Evolutionary conservation across 2,113 vertebrate species (phyloP), one percentile per base, ranked within the genome.

Genomic region (Rhea americana): DNA sequence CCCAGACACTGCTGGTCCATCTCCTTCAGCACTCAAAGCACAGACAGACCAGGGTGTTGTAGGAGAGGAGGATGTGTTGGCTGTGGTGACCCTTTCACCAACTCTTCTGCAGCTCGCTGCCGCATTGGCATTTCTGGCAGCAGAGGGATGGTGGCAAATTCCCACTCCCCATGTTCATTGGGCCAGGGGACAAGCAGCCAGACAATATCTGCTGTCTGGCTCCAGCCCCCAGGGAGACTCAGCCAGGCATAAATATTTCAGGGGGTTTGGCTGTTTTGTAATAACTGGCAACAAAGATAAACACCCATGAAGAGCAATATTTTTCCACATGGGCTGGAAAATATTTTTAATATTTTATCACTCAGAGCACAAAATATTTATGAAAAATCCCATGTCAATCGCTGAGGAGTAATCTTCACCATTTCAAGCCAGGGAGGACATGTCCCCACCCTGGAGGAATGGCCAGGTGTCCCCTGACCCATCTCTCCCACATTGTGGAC

Each of bases 341-440:
- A 95, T 35, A 35, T 35, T 72, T 96, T 97, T 96, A 97, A 97
- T 97, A 96, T 97, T 97, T 97, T 96, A 97, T 96, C 93, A 94
- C 93, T 77, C 74, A 73, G 74, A 87, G 67, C 93, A 97, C 95
- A 97, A 97, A 96, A 97, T 96, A 96, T 96, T 96, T 95, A 95
- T 96, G 93, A 96, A 96, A 82, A 77, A 95, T 81, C 77, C 91
- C 72, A 78, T 82, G 96, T 96, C 95, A 95, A 73, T 96, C 95
- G 92, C 89, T 87, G 90, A 95, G 71, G 77, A 94, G 92, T 94
- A 80, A 93, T 80, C 61, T 7, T 86, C 94, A 97, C 95, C 95
- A 96, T 97, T 95, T 74, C 80, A 72, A 92, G 88, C 66, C 90
- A 90, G 48, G n/a, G 67, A 91, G 90, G 71, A 90, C 91, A 77